A percentile compares a stretch with the other conserved stretches of the same genome.
Evolutionary conservation across 2,888 invertebrate species (phyloP).

Genomic region (Pollenia griseotomentosa): DNA sequence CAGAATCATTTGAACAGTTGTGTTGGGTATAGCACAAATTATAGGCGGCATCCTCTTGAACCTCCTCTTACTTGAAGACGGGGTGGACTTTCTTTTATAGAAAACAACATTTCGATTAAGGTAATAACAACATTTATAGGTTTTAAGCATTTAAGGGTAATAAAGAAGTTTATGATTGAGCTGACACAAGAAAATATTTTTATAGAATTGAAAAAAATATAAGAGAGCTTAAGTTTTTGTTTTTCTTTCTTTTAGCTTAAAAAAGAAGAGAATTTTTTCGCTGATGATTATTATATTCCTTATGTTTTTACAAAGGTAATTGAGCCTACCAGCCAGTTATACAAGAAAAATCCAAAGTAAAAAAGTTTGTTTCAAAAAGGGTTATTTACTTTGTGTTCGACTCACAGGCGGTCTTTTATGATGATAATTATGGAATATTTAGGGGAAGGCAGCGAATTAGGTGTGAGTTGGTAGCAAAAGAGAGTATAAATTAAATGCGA

Average conservation of each 20-base stretch:
- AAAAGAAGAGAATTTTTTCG: conserved; percentile 8
- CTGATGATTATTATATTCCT: conserved; percentile 53
- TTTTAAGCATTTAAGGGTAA: conserved; percentile 68
- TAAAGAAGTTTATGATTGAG: conserved; percentile 67
- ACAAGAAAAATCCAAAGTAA: neutral
- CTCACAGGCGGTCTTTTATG: conserved; percentile 26
- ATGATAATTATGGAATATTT: conserved; percentile 15
- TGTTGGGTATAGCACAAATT: neutral
- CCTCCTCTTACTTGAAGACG: neutral
- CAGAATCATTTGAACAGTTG: conserved; percentile 39
- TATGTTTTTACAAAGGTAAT: conserved; percentile 39
- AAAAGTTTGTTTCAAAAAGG: conserved; percentile 2
- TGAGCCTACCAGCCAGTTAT: conserved; percentile 34
- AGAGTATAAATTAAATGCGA: conserved; percentile 53
- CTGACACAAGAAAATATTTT: conserved; percentile 34
- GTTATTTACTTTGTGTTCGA: conserved; percentile 32
- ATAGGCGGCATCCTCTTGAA: conserved; percentile 9
- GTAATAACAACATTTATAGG: conserved; percentile 71
- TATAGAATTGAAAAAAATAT: conserved; percentile 49
- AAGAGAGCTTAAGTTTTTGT: conserved; percentile 6
- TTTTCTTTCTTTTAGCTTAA: conserved; percentile 20
- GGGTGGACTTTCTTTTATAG: conserved; percentile 14
- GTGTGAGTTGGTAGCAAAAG: conserved; percentile 18
- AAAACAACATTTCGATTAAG: conserved; percentile 65
- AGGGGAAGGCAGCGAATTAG: neutral